Evolutionary conservation across 2,113 vertebrate genomes (phyloP).

Genomic region (Mesocricetus auratus): DNA sequence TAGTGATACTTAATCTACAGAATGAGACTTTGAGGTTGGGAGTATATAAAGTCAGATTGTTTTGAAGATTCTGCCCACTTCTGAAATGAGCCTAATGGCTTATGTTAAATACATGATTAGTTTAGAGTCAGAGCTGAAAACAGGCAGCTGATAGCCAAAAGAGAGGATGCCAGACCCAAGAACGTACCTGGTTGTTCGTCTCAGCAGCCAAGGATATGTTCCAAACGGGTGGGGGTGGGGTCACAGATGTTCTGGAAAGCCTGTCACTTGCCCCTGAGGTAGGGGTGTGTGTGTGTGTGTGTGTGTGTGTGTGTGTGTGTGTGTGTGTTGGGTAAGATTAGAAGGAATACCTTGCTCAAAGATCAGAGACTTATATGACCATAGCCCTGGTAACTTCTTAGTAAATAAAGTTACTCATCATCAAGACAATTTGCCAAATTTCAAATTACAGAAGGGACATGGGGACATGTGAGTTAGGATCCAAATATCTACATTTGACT

Average conservation of each 20-base stretch:
- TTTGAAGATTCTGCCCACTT: not conserved
- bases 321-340: not conserved
- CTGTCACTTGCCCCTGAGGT: not conserved
- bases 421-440: not conserved
- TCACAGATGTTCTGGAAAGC: rapidly evolving
- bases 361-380: not conserved
- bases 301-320: too few relatives aligned
- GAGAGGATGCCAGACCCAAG: not conserved
- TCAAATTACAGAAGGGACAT: not conserved
- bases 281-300: too few relatives aligned
- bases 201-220: not conserved
- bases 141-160: not conserved
- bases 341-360: not conserved
- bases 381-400: not conserved
- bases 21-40: not conserved
- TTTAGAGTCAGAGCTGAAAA: constrained; percentile 18
- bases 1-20: not conserved
- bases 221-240: not conserved
- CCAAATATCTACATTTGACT: not conserved
- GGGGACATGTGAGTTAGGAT: not conserved
- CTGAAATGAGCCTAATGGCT: not conserved
- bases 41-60: not conserved
- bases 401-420: not conserved
- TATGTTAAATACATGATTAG: not conserved
- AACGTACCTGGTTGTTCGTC: not conserved